Conservation (phyloP, 2,113 vertebrate genomes). For the Malurus melanocephalus region DNA sequence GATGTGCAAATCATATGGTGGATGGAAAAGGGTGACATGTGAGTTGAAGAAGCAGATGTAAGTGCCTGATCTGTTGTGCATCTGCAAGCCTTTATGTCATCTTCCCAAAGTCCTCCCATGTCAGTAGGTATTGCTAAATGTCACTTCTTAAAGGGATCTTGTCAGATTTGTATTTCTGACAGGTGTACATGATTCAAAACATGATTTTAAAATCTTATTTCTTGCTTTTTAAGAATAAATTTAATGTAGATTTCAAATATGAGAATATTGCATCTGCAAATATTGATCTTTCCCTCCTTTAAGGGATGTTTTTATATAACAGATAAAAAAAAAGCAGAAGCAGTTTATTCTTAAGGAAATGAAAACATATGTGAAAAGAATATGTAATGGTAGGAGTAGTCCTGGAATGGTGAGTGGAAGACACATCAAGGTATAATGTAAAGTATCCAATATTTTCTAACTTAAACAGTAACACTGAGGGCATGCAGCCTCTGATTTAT, state of each 20-base stretch:
- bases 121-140: background rate
- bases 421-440: background rate
- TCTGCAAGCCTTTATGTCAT: background rate
- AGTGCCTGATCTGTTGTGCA: background rate
- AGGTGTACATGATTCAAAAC: background rate
- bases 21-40: conserved; percentile 18
- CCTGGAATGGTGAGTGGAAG: background rate
- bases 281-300: background rate
- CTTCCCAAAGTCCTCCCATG: background rate
- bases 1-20: background rate
- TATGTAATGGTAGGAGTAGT: background rate
- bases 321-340: background rate
- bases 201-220: background rate
- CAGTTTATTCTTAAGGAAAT: background rate
- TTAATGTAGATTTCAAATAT: background rate
- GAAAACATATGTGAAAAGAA: background rate
- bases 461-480: background rate
- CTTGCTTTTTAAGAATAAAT: background rate
- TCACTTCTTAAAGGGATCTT: background rate
- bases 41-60: conserved; percentile 36
- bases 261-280: background rate
- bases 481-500: background rate
- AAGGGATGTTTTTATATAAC: background rate
- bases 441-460: background rate
- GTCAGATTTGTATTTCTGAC: background rate